These are phyloP conservation scores for Mythimna albipuncta DNA, from an alignment of 2,888 invertebrate genomes.

Conservation along the genomic window DNA sequence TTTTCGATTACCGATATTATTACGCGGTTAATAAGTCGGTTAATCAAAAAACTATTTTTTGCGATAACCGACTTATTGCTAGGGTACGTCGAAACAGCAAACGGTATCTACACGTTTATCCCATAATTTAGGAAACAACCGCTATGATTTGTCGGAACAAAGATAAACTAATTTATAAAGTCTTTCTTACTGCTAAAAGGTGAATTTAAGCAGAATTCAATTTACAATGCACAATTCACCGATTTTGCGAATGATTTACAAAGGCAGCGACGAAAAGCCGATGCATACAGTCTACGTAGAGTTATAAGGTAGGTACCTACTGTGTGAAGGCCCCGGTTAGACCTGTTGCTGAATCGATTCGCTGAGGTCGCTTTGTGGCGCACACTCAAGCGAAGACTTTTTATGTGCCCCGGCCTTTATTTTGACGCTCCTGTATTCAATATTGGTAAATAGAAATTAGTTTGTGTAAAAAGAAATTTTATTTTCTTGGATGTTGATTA, in stretches of 20 bases:
- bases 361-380: slow-evolving; percentile 73
- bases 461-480: slow-evolving; percentile 10
- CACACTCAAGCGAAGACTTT: slow-evolving; percentile 70
- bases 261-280: slow-evolving; percentile 51
- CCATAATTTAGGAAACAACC: background rate
- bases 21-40: no score
- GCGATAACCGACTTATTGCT: no score
- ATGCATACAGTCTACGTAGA: slow-evolving; percentile 52
- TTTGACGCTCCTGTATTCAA: slow-evolving; percentile 50
- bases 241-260: slow-evolving; percentile 51
- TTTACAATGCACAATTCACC: slow-evolving; percentile 43
- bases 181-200: slow-evolving; percentile 22
- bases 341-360: slow-evolving; percentile 87
- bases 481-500: background rate
- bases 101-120: background rate
- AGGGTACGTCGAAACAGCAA: background rate
- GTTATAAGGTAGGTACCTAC: slow-evolving; percentile 31
- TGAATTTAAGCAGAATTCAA: slow-evolving; percentile 16
- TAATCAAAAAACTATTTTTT: no score
- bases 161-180: slow-evolving; percentile 16
- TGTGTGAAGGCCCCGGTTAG: slow-evolving; percentile 66
- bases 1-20: no score
- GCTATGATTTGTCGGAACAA: background rate
- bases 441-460: slow-evolving; percentile 36
- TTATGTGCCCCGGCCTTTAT: slow-evolving; percentile 64